phyloP scores from a whole-genome alignment of 92 coral and sea anemone genomes.

The Metridium senile region DNA sequence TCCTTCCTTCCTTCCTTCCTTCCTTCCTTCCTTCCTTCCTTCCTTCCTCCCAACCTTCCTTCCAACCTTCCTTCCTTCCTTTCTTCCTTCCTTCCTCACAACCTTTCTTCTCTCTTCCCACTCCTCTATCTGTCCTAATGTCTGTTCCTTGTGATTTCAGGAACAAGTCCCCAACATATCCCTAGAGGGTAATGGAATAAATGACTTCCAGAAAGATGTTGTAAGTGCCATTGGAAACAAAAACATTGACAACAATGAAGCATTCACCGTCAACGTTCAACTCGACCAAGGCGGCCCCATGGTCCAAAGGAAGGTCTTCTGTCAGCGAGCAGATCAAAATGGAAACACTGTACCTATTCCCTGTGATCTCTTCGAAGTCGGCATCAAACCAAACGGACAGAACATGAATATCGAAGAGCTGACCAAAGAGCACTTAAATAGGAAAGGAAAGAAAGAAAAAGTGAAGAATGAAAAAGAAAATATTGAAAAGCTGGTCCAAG shows the following conservation, averaged over 20 bases:
- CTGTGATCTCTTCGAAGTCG: not conserved
- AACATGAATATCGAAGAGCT: not conserved
- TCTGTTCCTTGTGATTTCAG: too few species aligned
- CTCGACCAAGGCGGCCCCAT: not conserved
- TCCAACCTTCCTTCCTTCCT: too few species aligned
- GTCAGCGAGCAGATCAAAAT: not conserved
- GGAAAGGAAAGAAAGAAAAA: conserved; percentile 27
- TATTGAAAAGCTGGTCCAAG: not conserved
- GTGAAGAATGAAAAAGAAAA: not conserved
- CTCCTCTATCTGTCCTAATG: not conserved
- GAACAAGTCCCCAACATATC: not conserved
- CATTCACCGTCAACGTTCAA: conserved; percentile 12
- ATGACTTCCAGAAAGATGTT: conserved; percentile 28
- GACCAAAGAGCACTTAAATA: not conserved
- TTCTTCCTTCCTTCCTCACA: not conserved
- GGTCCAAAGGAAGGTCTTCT: not conserved
- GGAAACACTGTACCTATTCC: not conserved
- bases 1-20: too few species aligned
- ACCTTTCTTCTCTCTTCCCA: not conserved
- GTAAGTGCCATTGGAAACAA: conserved; percentile 29
- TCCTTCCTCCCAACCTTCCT: too few species aligned
- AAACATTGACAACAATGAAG: not conserved
- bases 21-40: too few species aligned
- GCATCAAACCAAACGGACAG: not conserved
- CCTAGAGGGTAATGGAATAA: conserved; percentile 37